phyloP scores from a whole-genome alignment of 2,888 invertebrate genomes.

The Caenorhabditis sp. region DNA sequence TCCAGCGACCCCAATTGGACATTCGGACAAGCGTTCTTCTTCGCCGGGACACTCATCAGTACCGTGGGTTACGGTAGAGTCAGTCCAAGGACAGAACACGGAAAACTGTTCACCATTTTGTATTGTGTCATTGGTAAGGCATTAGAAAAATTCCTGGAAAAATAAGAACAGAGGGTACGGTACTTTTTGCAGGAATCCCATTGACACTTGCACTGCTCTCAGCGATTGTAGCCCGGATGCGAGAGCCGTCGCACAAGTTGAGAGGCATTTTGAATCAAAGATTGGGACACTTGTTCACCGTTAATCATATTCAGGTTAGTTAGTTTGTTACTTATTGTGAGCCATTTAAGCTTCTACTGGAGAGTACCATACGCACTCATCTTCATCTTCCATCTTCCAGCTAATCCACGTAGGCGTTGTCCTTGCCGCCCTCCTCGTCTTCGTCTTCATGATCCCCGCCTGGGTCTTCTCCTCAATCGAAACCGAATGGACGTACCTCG shows the following conservation, averaged over 20 bases:
- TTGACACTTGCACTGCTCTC: slow-evolving; percentile 91
- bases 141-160: too few relatives aligned
- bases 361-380: background rate
- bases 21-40: slow-evolving; percentile 93
- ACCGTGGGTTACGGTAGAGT: slow-evolving; percentile 95
- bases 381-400: slow-evolving; percentile 81
- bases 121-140: slow-evolving; percentile 88
- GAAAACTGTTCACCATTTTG: slow-evolving; percentile 92
- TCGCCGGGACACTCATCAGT: slow-evolving; percentile 92
- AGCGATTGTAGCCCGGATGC: slow-evolving; percentile 89
- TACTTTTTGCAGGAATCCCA: slow-evolving; percentile 88
- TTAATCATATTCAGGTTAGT: slow-evolving; percentile 77
- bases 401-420: slow-evolving; percentile 89
- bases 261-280: slow-evolving; percentile 88
- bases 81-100: slow-evolving; percentile 91
- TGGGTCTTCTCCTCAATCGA: slow-evolving; percentile 89
- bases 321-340: background rate
- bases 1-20: slow-evolving; percentile 92
- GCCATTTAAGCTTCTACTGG: too few relatives aligned
- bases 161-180: too few relatives aligned
- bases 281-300: slow-evolving; percentile 88
- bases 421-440: slow-evolving; percentile 84
- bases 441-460: slow-evolving; percentile 90
- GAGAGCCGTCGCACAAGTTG: slow-evolving; percentile 89
- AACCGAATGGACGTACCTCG: slow-evolving; percentile 87